Evolutionary conservation across 2,888 invertebrate species (phyloP).

Genomic region (Noctua comes): DNA sequence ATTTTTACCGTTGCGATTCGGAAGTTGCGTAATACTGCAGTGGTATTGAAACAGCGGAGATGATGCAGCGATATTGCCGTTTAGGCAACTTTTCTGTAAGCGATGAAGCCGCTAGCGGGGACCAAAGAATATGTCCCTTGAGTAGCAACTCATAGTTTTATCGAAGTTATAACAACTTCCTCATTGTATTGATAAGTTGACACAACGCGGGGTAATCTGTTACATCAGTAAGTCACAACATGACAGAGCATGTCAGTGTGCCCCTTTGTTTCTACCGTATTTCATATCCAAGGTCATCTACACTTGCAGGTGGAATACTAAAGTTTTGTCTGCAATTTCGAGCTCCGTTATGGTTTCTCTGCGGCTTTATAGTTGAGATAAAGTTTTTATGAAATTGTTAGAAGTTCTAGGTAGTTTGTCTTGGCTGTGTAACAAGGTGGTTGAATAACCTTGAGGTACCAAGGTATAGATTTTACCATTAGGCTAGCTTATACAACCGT

Average conservation of each 20-base stretch:
- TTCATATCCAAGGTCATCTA: constrained; percentile 58
- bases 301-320: constrained; percentile 48
- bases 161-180: constrained; percentile 55
- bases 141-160: constrained; percentile 35
- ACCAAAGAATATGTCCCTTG: constrained; percentile 10
- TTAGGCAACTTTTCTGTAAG: background rate
- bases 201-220: constrained; percentile 32
- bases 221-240: constrained; percentile 46
- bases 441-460: constrained; percentile 18
- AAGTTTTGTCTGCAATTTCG: constrained; percentile 52
- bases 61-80: constrained; percentile 7
- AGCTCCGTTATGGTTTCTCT: constrained; percentile 41
- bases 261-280: constrained; percentile 36
- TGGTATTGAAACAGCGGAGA: constrained; percentile 17
- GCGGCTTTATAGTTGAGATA: constrained; percentile 52
- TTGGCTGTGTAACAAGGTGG: constrained; percentile 14
- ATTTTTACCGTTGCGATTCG: constrained; percentile 3
- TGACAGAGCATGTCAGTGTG: constrained; percentile 28
- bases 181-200: constrained; percentile 48
- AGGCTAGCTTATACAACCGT: background rate
- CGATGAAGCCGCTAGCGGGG: background rate
- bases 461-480: constrained; percentile 8
- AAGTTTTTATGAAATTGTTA: constrained; percentile 47
- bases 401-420: constrained; percentile 40
- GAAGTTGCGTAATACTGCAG: constrained; percentile 25